Base-by-base conservation (phyloP, 2,888 invertebrate species). In the Philhelius pedissequus region DNA sequence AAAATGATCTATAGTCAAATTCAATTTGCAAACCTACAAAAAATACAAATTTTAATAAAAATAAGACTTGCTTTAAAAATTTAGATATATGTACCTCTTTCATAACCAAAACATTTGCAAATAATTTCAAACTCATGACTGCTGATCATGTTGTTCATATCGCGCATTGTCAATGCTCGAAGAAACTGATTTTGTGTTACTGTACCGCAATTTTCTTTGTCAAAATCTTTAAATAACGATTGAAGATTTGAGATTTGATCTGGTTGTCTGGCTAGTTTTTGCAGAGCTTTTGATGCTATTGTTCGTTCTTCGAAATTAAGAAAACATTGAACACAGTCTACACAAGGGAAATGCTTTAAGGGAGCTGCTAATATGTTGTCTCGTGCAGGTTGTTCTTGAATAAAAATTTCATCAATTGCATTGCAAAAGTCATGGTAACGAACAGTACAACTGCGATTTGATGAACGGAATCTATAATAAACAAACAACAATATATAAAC, bases 241-340 rank as follows among this genome's bases (percentile, higher is more conserved):
- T 94, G 92, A 48, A 96, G 92, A 88, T 96, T 96, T 77, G 94
- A 94, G 40, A 94, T 92, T 84, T 94, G 93, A 87, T 95, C 94
- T 0, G 94, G 94, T 54, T 93, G 93, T 86, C 93, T 93, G 38
- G 94, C 93, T 20, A 96, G 92, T 89, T 95, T 95, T 90, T 94
- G 93, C 88, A 96, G 92, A 0, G 95, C 95, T 73, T 92, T 91
- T 1, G 95, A 93, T 43, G 95, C 93, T 35, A 92, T 89, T 76
- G 92, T 92, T 30, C 96, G 92, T 91, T 96, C 96, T 84, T 96
- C 95, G 90, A 94, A 96, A 91, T 95, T 95, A 86, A 96, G 93
- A 93, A 95, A 96, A 87, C 91, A 91, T 7, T 89, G 87, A 15
- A 94, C 93, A 86, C 94, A 93, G 89, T 95, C 95, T 48, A 92